Conservation (phyloP, 2,113 vertebrate genomes). For the Marcusenius ussheri region DNA sequence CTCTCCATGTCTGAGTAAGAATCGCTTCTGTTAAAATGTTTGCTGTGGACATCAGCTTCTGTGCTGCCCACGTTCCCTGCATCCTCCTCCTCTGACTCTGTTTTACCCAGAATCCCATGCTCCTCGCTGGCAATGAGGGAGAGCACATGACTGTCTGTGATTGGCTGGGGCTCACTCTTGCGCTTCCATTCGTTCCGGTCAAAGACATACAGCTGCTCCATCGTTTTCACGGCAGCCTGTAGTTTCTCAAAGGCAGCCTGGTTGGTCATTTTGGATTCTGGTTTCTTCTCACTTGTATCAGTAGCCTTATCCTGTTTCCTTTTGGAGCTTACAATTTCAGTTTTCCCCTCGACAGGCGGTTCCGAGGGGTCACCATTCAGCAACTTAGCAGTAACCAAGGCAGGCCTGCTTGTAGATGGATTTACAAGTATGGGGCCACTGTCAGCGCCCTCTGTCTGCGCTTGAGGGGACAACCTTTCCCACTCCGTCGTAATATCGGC, state of each 20-base stretch:
- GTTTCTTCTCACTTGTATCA: conserved; percentile 55
- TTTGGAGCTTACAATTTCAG: conserved; percentile 57
- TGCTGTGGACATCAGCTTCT: conserved; percentile 2
- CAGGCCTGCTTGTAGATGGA: conserved; percentile 56
- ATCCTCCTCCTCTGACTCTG: conserved; percentile 39
- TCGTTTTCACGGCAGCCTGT: conserved; percentile 85
- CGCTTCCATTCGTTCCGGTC: conserved; percentile 86
- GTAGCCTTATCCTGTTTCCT: conserved; percentile 57
- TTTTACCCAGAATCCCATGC: conserved; percentile 7
- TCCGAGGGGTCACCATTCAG: conserved; percentile 55
- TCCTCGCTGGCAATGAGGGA: conserved; percentile 69
- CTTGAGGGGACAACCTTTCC: conserved; percentile 41
- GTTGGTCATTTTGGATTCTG: conserved; percentile 46
- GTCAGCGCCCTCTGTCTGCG: conserved; percentile 53
- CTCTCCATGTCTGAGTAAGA: conserved; percentile 52
- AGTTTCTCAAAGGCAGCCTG: conserved; percentile 79
- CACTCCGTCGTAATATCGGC: conserved; percentile 30
- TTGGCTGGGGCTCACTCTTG: conserved; percentile 61
- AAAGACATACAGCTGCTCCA: conserved; percentile 91
- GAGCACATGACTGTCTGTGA: conserved; percentile 79
- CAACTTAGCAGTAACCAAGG: conserved; percentile 52
- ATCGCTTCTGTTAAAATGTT: conserved; percentile 44
- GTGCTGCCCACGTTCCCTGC: neutral
- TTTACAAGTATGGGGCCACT: conserved; percentile 52
- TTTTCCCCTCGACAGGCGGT: conserved; percentile 53